Base-by-base conservation (phyloP, 2,113 vertebrate species). In the Trochalopteron elliotii region DNA sequence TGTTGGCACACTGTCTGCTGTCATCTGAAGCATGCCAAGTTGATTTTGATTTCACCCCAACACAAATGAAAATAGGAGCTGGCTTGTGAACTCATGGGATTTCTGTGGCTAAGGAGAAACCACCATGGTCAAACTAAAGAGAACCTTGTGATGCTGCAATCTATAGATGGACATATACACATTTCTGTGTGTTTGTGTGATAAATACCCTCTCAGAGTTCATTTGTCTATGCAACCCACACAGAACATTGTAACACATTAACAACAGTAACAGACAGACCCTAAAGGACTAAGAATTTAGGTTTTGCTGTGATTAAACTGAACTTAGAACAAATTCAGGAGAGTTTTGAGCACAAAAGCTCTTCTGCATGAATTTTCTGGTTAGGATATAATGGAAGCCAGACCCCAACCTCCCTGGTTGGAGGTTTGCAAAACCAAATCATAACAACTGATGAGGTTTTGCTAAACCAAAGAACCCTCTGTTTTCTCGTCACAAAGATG, bases 31-130 rank as follows among this genome's bases (percentile, higher is more conserved):
- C 83, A 47, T 5, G 49, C 55, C 4, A 45, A 92, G 64, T 18
- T 28, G 25, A 87, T 78, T 87, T 78, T 89, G 77, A 92, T 93
- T 90, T 79, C 77, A 88, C 71, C 90, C 63, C 75, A 82, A 80
- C 90, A 71, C 69, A 93, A 90, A 94, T 50, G 77, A 94, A 94
- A 94, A 92, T 81, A 56, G 90, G 77, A 96, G 76, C 72, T 94
- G 86, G 60, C 65, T 70, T 65, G 49, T 75, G 76, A 84, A 79
- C 61, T 37, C 59, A 53, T 16, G 77, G 87, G 88, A 94, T 92
- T 97, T 90, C 96, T 96, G 96, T 91, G 94, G 96, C 49, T 39
- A 57, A 78, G 61, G 22, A 86, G 65, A 96, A 96, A 95, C 94
- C 92, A 79, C 45, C 76, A 60, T 75, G 92, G 93, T 92, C 83